Base-by-base conservation (phyloP, 2,113 vertebrate species). In the Puma concolor region DNA sequence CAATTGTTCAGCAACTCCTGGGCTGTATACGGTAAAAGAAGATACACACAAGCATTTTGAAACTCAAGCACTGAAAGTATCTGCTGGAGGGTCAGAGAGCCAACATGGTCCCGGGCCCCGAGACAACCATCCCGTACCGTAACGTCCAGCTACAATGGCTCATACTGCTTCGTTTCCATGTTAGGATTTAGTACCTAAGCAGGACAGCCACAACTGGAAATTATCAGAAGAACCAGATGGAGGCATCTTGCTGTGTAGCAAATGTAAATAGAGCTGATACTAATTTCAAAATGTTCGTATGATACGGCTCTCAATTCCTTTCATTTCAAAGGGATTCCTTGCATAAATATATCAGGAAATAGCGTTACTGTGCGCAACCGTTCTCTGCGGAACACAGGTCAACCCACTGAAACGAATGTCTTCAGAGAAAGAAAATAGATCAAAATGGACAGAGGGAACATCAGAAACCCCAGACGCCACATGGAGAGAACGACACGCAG, bases 51-150 rank as follows among this genome's bases (percentile, higher is more conserved):
- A 27, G 16, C 48, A 15, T n/a, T 66, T 74, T 21, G 4, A n/a
- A 44, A 31, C 10, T 52, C 86, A 52, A 38, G 77, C 41, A 9
- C 9, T 8, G 16, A 7, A 31, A 7, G 38, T 8, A 5, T 23
- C 60, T 13, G 1, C 33, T 1, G 19, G 27, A 13, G 0, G 14
- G 17, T 10, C 15, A 41, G 14, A 64, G 79, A 29, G 10, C 38
- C 71, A n/a, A 10, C 0, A 7, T 0, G 5, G 12, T 21, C 36
- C 3, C 41, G 85, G 7, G 2, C 29, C 36, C 25, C 19, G 72
- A 82, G 76, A 9, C 25, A 29, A 36, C 6, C 15, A 1, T 50
- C 21, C 23, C 48, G 3, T 13, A 29, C 16, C 29, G 17, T 2
- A 11, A 52, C 36, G 44, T 36, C 27, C 33, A 57, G 11, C 8